Base-by-base conservation (phyloP, 2,797 vertebrate genomes). In the Cuculus canorus region DNA sequence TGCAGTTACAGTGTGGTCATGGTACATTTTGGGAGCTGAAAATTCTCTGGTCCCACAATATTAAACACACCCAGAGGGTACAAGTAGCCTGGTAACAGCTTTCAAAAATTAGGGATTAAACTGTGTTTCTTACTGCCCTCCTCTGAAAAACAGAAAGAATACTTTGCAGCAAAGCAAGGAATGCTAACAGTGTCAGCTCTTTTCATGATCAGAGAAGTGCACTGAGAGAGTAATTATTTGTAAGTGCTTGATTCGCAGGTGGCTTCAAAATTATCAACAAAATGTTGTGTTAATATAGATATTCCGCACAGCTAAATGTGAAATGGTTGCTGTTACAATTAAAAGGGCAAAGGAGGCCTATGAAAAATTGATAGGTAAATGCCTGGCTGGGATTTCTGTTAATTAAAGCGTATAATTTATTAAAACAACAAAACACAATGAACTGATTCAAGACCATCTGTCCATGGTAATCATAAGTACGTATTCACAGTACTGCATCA, bases 391-490 rank as follows among this genome's bases (percentile, higher is more conserved):
- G 32, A 79, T 79, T 89, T 91, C 76, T 78, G 33, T 83, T 89
- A 78, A 80, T 82, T 75, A 86, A 92, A 83, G 28, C 15, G 17
- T 56, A 10, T 69, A 39, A 89, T 91, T 89, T 82, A 72, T 93
- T 95, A 87, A 80, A 95, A 70, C 50, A 94, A 79, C 41, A 69
- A 81, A 93, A 48, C 59, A 91, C 59, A 59, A 41, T 78, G 76
- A 94, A 75, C 48, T 78, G 86, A 92, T 83, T 89, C 76, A 85
- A 52, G 56, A 59, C 86, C 84, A 93, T 86, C 88, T 96, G 78
- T 63, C 56, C 50, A 45, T 22, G 7, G 63, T 82, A 93, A 91
- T 82, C 17, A 3, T 76, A 83, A 75, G 24, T 68, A 54, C 80
- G 37, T 8, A 71, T 78, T 69, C 28, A 70, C 35, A 75, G 25